Evolutionary conservation across 2,888 invertebrate species (phyloP), one percentile per base, ranked within the genome.

Genomic region (Dryadula phaetusa): DNA sequence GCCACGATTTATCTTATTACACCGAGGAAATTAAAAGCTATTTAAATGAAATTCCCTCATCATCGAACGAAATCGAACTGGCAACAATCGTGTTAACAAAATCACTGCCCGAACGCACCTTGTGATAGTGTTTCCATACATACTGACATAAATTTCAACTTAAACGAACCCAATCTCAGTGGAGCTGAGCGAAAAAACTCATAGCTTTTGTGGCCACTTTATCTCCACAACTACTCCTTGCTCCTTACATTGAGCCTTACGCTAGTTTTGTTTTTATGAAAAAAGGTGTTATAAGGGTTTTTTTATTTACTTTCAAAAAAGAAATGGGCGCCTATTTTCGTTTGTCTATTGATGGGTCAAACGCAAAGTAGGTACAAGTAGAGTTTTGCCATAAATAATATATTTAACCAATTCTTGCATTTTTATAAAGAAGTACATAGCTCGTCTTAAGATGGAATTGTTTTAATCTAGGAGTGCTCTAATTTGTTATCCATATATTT

Each of bases 161-260:
- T 37, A 34, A 22, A 22, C 37, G 34, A 20, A 34, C 20, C 37
- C 54, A 56, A 56, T 37, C 37, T 56, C 37, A 22, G 37, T 56
- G n/a, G 22, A 22, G 54, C 37, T 37, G 20, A 40, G 37, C 37
- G 54, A 56, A 56, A 54, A 56, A 37, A 8, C 54, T 37, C 54
- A 37, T 56, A 56, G 7, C 54, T 56, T 37, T 37, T 56, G 54
- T 56, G 54, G n/a, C 14, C 54, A 20, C 34, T 56, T 56, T 37
- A 56, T 56, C 54, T 56, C 22, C n/a, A 16, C 37, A 22, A 37
- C 54, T 56, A 37, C 54, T 53, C 18, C 54, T 56, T 56, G 37
- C 16, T 49, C 47, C 47, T 25, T 25, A 49, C 8, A 28, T 20
- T 12, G 12, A 56, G 54, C 54, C 22, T 37, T 40, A 56, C 22